A percentile compares a stretch with the other conserved stretches of the same genome.
phyloP scores from a whole-genome alignment of 2,888 invertebrate genomes.

The Noctua janthina region DNA sequence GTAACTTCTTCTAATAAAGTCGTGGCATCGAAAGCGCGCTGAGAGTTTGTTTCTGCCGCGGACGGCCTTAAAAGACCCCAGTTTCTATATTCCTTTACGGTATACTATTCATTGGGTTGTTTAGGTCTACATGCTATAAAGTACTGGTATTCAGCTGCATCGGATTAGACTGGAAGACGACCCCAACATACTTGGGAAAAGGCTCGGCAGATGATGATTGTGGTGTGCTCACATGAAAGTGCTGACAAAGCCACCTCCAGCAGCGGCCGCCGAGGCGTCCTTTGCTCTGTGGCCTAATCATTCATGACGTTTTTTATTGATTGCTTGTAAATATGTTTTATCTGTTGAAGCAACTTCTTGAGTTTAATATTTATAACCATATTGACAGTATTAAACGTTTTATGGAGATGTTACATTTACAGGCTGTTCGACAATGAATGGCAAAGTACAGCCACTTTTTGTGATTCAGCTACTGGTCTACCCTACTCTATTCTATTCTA shows the following conservation, averaged over 20 bases:
- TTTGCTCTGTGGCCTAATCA: not conserved
- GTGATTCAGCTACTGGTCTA: too few species aligned
- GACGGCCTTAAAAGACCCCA: too few species aligned
- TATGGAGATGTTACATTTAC: not conserved
- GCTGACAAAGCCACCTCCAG: not conserved
- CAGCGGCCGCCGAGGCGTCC: not conserved
- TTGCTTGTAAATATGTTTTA: not conserved
- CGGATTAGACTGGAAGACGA: not conserved
- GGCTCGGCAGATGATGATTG: not conserved
- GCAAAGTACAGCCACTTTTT: too few species aligned
- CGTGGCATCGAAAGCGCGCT: too few species aligned
- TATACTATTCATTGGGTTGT: not conserved
- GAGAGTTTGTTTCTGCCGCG: too few species aligned
- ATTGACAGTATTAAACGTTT: not conserved
- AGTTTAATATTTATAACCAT: not conserved
- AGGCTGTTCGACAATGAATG: not conserved
- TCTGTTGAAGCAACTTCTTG: not conserved
- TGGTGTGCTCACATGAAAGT: not conserved
- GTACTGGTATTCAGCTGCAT: not conserved
- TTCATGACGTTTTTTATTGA: not conserved
- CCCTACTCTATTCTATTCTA: too few species aligned
- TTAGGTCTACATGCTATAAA: not conserved
- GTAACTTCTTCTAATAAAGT: too few species aligned
- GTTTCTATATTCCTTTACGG: too few species aligned
- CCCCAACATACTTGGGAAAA: not conserved